These are phyloP conservation scores for Notolabrus celidotus DNA, from an alignment of 2,797 vertebrate genomes.

Conservation along the genomic window DNA sequence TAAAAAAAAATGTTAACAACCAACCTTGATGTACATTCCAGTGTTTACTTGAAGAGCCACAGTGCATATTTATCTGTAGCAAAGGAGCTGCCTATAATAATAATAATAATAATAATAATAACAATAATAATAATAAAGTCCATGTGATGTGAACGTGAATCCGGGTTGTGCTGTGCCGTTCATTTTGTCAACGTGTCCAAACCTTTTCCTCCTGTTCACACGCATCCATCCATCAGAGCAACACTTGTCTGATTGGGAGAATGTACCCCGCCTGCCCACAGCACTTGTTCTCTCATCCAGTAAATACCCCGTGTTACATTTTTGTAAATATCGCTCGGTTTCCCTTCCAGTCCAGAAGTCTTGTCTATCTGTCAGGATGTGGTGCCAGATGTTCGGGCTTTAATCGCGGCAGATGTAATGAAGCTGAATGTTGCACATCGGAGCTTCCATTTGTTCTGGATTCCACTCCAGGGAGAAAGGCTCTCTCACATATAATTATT, in stretches of 20 bases:
- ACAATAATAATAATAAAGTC: conserved; percentile 82
- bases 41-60: conserved; percentile 83
- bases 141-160: conserved; percentile 81
- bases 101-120: conserved; percentile 81
- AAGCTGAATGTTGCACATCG: conserved; percentile 98
- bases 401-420: conserved; percentile 99
- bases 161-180: conserved; percentile 56
- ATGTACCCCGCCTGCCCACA: conserved; percentile 62
- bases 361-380: conserved; percentile 95
- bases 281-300: conserved; percentile 79
- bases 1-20: conserved; percentile 53
- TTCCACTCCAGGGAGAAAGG: conserved; percentile 95
- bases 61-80: conserved; percentile 83
- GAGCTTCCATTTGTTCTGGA: conserved; percentile 97
- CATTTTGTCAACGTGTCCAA: conserved; percentile 70
- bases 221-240: conserved; percentile 73
- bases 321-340: conserved; percentile 80
- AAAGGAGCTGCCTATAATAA: conserved; percentile 80
- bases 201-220: conserved; percentile 67
- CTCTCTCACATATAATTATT: conserved; percentile 98
- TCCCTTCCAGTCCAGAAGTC: conserved; percentile 89
- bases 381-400: conserved; percentile 97
- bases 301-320: conserved; percentile 75
- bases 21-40: conserved; percentile 83
- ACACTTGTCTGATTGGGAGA: conserved; percentile 66